These are phyloP conservation scores for Myioborus miniatus DNA, from an alignment of 2,797 vertebrate species.

Conservation along the genomic window DNA sequence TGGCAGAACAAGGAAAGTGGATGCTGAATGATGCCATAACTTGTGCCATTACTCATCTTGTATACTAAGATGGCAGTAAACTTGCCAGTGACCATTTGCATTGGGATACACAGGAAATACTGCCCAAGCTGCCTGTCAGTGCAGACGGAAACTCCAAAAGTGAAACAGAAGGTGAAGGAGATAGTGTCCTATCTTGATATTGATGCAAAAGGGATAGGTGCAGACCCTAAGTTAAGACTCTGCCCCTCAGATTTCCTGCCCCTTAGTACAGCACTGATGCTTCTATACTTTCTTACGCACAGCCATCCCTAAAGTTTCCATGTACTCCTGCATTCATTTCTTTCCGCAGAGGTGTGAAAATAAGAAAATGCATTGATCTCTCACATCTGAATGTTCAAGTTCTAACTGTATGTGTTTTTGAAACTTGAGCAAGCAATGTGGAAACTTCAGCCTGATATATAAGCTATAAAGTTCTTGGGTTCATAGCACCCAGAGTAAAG, in stretches of 20 bases:
- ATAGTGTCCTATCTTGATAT: not conserved
- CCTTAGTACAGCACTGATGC: not conserved
- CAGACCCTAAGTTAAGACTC: not conserved
- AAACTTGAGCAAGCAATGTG: fast-evolving
- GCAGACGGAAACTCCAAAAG: not conserved
- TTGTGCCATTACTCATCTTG: not conserved
- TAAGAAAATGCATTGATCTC: not conserved
- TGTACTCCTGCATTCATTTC: not conserved
- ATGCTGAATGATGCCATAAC: not conserved
- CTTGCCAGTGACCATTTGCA: not conserved
- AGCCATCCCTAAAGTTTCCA: fast-evolving
- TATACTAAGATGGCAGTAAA: not conserved
- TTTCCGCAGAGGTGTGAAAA: not conserved
- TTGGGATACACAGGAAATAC: fast-evolving
- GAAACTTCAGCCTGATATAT: not conserved
- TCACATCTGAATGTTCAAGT: not conserved
- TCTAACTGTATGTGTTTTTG: not conserved
- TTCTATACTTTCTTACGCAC: not conserved
- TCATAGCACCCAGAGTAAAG: not conserved
- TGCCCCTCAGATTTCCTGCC: not conserved
- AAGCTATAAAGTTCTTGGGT: not conserved
- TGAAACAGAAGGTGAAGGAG: not conserved
- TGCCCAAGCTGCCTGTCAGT: not conserved
- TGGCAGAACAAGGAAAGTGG: not conserved
- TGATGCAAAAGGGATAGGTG: not conserved